phyloP scores from a whole-genome alignment of 2,113 vertebrate genomes.

The Catharus fuscescens region DNA sequence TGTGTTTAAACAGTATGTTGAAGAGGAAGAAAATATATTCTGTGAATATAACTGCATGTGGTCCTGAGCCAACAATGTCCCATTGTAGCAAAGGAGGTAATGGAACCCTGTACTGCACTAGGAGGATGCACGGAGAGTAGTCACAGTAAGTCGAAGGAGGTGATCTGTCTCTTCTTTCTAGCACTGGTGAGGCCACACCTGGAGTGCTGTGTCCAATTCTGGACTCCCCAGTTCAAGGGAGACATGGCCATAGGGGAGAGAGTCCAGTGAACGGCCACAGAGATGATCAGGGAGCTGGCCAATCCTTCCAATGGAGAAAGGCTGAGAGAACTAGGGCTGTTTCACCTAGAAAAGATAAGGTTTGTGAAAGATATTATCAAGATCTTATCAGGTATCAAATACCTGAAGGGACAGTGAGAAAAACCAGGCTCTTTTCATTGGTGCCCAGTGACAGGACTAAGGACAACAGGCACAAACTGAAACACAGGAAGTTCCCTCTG shows the following conservation, averaged over 20 bases:
- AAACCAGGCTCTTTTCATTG: background rate
- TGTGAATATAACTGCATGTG: background rate
- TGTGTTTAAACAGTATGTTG: background rate
- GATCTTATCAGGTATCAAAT: background rate
- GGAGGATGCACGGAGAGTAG: no score
- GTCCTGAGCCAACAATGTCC: background rate
- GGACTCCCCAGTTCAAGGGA: background rate
- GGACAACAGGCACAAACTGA: background rate
- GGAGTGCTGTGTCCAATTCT: background rate
- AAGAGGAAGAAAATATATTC: background rate
- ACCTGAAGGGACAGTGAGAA: background rate
- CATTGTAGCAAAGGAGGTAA: background rate
- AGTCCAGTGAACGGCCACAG: background rate
- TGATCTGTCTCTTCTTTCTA: background rate
- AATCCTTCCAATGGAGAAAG: background rate
- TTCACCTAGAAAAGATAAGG: background rate
- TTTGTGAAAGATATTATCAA: background rate
- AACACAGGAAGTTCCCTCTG: accelerated
- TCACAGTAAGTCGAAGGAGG: background rate
- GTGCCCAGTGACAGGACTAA: background rate
- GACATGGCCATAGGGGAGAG: no score
- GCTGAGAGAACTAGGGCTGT: background rate
- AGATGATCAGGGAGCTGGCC: background rate
- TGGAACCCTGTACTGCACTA: background rate
- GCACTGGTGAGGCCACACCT: background rate